These are phyloP conservation scores for Matsumyia berberina DNA, from an alignment of 2,888 invertebrate genomes.

Conservation along the genomic window DNA sequence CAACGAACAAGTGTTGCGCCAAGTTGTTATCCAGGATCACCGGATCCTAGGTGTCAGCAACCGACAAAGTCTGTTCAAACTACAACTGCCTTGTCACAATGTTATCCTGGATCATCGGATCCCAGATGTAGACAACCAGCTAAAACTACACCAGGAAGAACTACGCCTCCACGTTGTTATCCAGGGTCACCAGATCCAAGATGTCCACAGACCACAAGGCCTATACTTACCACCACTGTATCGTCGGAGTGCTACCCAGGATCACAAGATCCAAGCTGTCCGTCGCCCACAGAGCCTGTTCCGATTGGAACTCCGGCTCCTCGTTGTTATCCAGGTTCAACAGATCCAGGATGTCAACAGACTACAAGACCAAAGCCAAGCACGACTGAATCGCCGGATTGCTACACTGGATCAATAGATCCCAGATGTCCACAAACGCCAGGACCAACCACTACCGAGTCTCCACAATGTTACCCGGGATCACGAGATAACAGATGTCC, in stretches of 20 bases:
- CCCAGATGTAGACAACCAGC: constrained; percentile 40
- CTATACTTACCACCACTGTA: constrained; percentile 67
- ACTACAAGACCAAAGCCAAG: constrained; percentile 50
- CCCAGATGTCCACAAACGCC: constrained; percentile 77
- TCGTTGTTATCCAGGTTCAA: constrained; percentile 79
- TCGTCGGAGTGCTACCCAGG: constrained; percentile 78
- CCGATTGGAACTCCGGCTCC: constrained; percentile 52
- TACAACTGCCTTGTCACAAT: constrained; percentile 77
- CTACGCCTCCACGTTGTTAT: constrained; percentile 45
- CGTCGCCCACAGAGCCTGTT: too few species aligned
- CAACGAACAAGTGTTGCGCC: too few species aligned
- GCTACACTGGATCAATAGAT: constrained; percentile 82
- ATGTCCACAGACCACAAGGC: constrained; percentile 77
- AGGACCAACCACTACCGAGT: background rate
- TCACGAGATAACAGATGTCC: constrained; percentile 78
- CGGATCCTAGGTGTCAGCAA: constrained; percentile 82
- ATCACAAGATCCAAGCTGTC: constrained; percentile 79
- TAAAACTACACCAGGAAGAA: constrained; percentile 31
- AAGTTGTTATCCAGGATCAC: constrained; percentile 82
- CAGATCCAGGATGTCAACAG: constrained; percentile 64
- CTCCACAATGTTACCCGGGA: constrained; percentile 45
- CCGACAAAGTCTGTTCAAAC: too few species aligned
- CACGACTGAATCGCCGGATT: constrained; percentile 76
- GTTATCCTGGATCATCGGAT: constrained; percentile 80
- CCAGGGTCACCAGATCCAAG: constrained; percentile 81